Percentiles rank a stretch among this genome's conserved stretches.
phyloP scores from a whole-genome alignment of 1,140 invertebrate genomes.

The Anastatus disparis region DNA sequence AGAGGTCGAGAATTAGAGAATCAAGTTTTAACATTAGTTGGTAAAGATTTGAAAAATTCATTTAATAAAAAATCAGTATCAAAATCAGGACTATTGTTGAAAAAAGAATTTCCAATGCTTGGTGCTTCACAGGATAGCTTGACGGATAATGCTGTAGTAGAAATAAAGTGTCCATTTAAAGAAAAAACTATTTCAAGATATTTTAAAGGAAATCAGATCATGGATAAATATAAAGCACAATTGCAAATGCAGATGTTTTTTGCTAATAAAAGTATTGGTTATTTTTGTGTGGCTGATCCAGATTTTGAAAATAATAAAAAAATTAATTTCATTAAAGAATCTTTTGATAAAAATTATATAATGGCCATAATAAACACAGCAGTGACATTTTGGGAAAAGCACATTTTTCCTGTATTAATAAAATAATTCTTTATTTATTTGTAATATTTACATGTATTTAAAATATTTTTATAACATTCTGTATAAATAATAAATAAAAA shows the following conservation, averaged over 20 bases:
- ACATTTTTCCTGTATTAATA: constrained; percentile 21
- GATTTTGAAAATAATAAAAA: constrained; percentile 40
- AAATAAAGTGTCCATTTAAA: too few species aligned
- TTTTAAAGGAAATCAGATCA: constrained; percentile 55
- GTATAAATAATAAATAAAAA: too few species aligned
- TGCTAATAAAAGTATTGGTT: constrained; percentile 55
- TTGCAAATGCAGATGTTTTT: constrained; percentile 66
- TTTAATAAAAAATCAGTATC: neutral
- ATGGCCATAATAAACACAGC: constrained; percentile 40
- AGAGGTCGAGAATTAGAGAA: constrained; percentile 45
- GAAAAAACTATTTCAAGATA: constrained; percentile 61
- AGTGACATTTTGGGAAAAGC: constrained; percentile 35
- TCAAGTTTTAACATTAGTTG: constrained; percentile 25
- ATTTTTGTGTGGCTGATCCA: too few species aligned
- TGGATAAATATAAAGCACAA: constrained; percentile 62
- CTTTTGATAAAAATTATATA: constrained; percentile 13
- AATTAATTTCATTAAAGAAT: neutral
- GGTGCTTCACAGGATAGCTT: constrained; percentile 65
- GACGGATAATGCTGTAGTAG: constrained; percentile 61
- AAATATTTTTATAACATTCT: too few species aligned
- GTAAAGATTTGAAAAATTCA: constrained; percentile 14
- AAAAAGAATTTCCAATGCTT: constrained; percentile 46
- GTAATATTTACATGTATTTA: too few species aligned
- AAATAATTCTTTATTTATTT: too few species aligned
- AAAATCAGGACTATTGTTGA: constrained; percentile 43